Evolutionary conservation across 2,113 vertebrate genomes (phyloP).

Genomic region (Chauna torquata): DNA sequence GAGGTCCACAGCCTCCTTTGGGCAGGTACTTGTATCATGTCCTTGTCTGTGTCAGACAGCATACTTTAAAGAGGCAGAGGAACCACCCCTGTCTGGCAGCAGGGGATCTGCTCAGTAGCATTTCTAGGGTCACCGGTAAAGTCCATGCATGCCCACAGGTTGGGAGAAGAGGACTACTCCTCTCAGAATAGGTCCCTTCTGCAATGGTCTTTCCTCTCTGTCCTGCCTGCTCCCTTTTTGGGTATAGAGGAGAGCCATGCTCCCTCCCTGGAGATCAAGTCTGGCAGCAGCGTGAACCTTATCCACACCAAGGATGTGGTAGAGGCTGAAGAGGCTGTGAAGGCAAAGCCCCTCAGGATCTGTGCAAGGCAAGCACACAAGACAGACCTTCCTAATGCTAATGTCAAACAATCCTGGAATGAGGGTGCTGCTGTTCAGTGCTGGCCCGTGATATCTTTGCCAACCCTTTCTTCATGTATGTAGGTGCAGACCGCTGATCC

Average conservation of each 20-base stretch:
- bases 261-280: background rate
- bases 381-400: background rate
- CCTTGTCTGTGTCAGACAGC: fast-evolving
- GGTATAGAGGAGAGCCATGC: background rate
- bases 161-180: background rate
- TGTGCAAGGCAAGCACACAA: background rate
- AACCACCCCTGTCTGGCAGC: background rate
- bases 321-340: background rate
- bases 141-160: background rate
- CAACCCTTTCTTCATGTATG: background rate
- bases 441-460: background rate
- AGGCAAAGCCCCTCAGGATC: background rate
- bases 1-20: background rate
- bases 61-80: background rate
- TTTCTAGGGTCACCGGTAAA: background rate
- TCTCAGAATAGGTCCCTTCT: background rate
- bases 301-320: background rate
- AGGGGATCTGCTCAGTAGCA: background rate
- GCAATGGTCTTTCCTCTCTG: background rate
- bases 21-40: background rate
- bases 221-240: background rate
- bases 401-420: background rate
- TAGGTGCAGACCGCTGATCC: background rate
- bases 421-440: background rate
- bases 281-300: background rate